Conservation (phyloP, 2,797 vertebrate genomes). For the Malacoctenus gilli region DNA sequence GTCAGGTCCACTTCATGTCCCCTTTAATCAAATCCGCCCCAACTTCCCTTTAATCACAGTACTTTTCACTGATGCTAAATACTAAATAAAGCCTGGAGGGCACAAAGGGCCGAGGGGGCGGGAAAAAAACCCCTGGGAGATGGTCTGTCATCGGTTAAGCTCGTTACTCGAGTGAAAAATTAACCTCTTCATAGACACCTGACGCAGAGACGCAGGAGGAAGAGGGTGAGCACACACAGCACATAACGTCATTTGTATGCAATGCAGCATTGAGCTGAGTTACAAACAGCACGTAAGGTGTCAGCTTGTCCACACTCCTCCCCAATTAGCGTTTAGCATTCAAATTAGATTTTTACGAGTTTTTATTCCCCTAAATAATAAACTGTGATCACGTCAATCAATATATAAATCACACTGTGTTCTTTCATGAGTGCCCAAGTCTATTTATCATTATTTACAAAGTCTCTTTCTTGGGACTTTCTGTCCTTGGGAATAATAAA, state of each 20-base stretch:
- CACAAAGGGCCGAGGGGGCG: conserved; percentile 23
- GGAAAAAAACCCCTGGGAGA: conserved; percentile 50
- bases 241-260: conserved; percentile 21
- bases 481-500: no score
- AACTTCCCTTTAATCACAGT: conserved; percentile 65
- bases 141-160: conserved; percentile 51
- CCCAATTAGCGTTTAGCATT: conserved; percentile 2
- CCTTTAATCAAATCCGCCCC: conserved; percentile 69
- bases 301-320: conserved; percentile 1
- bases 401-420: no score
- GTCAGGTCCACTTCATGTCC: conserved; percentile 53
- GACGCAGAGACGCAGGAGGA: conserved; percentile 23
- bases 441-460: no score
- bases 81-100: conserved; percentile 61
- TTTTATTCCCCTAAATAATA: no score
- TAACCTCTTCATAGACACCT: conserved; percentile 59
- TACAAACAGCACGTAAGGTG: conserved; percentile 8
- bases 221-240: not conserved
- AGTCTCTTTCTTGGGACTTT: no score
- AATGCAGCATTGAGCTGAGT: no score
- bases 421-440: no score
- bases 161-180: conserved; percentile 61
- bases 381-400: no score
- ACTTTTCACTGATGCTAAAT: conserved; percentile 61
- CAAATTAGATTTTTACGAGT: not conserved